Evolutionary conservation across 2,113 vertebrate species (phyloP), one percentile per base, ranked within the genome.

Genomic region (Zingel zingel): DNA sequence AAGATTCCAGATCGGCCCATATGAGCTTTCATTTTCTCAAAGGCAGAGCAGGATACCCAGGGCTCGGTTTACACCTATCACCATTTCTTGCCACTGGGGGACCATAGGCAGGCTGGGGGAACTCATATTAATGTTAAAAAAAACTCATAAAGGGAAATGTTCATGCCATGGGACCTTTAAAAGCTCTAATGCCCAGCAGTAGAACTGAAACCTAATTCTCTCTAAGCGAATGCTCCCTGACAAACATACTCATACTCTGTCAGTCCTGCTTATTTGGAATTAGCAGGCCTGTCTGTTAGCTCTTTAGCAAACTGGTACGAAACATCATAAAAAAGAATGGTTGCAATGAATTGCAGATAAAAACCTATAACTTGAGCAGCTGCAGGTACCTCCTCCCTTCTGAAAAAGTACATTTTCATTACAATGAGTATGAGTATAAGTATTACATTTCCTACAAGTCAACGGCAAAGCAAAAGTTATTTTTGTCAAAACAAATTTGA

Each of bases 171-270:
- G 27, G 27, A 27, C 27, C 27, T 27, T 27, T 27, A 27, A 82
- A 67, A 81, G 77, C 77, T 30, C 57, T 81, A 81, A 91, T 86
- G 75, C 71, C 81, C 65, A 74, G 73, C 82, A 54, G 64, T 47
- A 45, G 25, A 51, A 45, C 9, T 79, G 74, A 86, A 87, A 83
- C 75, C 72, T 74, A 78, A 90, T 84, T 80, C 69, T 83, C 64
- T 83, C 57, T 57, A 3, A 81, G 77, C 86, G 83, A 59, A 83
- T 90, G 82, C 75, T 83, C 87, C 73, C 59, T 82, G 75, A 90
- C 78, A 79, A 84, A 87, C 67, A 59, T 6, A 63, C 68, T 57
- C 62, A 11, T 54, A 1, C 65, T 54, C 62, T 73, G 64, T 78
- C 56, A 74, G 74, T 25, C 6, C 2, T 53, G 61, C 54, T 76